Base-by-base conservation (phyloP, 2,888 invertebrate species). In the Trichogramma evanescens region DNA sequence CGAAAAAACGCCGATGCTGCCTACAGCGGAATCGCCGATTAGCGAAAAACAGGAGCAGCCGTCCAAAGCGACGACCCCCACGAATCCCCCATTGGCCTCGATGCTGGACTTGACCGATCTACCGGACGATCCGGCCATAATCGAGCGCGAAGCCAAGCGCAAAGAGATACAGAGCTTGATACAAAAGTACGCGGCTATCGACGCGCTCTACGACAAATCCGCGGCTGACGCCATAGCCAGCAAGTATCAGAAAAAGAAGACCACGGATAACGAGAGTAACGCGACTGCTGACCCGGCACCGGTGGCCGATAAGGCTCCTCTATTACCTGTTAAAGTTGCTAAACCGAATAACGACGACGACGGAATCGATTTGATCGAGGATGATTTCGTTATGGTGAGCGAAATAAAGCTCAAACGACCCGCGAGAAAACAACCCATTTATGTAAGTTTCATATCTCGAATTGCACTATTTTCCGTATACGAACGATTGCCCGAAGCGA, bases 131-230 rank as follows among this genome's bases (percentile, higher is more conserved):
- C 81, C 81, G 63, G 81, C 82, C 39, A 78, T 85, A 53, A 83
- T 83, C 66, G 91, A 92, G 67, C 82, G 92, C 50, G 90, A 91
- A 74, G 88, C 88, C 7, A 86, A 88, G 69, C 84, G 92, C 45
- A 91, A 91, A 71, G 92, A 93, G 73, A 90, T 91, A 62, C 89
- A 90, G 75, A 86, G 87, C 69, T 80, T 93, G 62, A 90, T 91
- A 63, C 83, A 88, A 82, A 92, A 91, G 75, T 92, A 92, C 75
- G 87, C 89, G 42, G 89, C 89, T 51, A 80, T 91, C 66, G 89
- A 89, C 69, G 89, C 89, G 71, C 84, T 84, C 60, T 88, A 87
- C 76, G 85, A 10, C 51, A 85, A 43, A 1, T 66, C 65, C 43
- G 63, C 70, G n/a, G 66, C 74, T 41, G 76, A 77, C 51, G 72